Evolutionary conservation across 2,113 vertebrate genomes (phyloP).

Genomic region (Blennius ocellaris): DNA sequence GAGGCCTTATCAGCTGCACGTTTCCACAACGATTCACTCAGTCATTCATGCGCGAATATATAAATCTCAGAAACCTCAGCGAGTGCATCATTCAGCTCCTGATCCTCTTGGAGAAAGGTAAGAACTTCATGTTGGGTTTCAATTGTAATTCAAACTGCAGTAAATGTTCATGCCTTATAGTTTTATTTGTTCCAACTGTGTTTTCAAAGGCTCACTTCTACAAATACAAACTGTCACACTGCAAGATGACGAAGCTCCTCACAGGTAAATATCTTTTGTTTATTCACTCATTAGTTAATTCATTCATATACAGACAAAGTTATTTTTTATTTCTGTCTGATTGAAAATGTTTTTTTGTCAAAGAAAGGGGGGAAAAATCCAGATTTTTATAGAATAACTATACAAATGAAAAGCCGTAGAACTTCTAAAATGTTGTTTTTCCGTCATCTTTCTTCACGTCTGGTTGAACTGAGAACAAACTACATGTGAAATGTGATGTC

Average conservation of each 20-base stretch:
- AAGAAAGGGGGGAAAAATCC: too few species aligned
- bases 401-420: too few species aligned
- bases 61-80: conserved; percentile 38
- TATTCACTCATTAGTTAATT: neutral
- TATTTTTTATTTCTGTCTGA: neutral
- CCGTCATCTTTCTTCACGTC: too few species aligned
- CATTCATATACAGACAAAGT: neutral
- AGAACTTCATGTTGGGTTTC: conserved; percentile 8
- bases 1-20: conserved; percentile 79
- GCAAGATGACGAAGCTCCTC: conserved; percentile 70
- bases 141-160: neutral
- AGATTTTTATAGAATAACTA: too few species aligned
- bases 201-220: too few species aligned
- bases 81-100: conserved; percentile 16
- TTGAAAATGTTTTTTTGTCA: too few species aligned
- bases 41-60: conserved; percentile 75
- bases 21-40: conserved; percentile 77
- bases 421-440: too few species aligned
- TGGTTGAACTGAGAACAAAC: too few species aligned
- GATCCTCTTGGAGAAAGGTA: conserved; percentile 67
- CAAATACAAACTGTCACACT: neutral
- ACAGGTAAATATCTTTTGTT: conserved; percentile 59
- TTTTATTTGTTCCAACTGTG: too few species aligned
- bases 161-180: too few species aligned
- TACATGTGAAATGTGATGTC: too few species aligned